Evolutionary conservation across 2,888 invertebrate genomes (phyloP).

Genomic region (Actias luna): DNA sequence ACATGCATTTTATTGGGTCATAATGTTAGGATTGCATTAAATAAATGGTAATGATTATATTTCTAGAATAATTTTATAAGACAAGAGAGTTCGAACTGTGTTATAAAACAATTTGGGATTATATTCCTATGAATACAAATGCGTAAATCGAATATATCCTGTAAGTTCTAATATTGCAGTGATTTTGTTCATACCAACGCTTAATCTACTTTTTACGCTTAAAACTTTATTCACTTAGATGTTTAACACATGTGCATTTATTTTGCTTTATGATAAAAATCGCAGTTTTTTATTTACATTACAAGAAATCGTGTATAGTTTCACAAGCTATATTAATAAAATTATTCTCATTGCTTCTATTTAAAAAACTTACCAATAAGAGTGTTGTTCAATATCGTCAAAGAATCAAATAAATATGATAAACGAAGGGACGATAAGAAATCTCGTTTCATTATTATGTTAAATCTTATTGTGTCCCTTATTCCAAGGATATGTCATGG

Average conservation of each 20-base stretch:
- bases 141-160: background rate
- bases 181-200: no score
- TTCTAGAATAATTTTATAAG: background rate
- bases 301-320: no score
- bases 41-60: conserved; percentile 40
- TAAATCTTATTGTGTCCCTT: conserved; percentile 62
- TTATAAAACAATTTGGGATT: background rate
- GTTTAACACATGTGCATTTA: no score
- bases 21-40: conserved; percentile 44
- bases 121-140: no score
- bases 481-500: conserved; percentile 51
- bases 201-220: no score
- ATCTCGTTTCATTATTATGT: conserved; percentile 61
- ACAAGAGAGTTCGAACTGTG: background rate
- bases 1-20: conserved; percentile 50
- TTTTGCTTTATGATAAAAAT: no score
- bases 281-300: no score
- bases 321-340: no score
- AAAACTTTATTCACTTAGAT: no score
- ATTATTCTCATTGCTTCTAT: background rate
- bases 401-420: conserved; percentile 10
- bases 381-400: background rate
- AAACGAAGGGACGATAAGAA: conserved; percentile 40
- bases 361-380: background rate
- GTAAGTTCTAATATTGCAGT: no score